A percentile compares a stretch with the other conserved stretches of the same genome.
phyloP scores from a whole-genome alignment of 2,888 invertebrate species.

The Ceratothoa steindachneri region DNA sequence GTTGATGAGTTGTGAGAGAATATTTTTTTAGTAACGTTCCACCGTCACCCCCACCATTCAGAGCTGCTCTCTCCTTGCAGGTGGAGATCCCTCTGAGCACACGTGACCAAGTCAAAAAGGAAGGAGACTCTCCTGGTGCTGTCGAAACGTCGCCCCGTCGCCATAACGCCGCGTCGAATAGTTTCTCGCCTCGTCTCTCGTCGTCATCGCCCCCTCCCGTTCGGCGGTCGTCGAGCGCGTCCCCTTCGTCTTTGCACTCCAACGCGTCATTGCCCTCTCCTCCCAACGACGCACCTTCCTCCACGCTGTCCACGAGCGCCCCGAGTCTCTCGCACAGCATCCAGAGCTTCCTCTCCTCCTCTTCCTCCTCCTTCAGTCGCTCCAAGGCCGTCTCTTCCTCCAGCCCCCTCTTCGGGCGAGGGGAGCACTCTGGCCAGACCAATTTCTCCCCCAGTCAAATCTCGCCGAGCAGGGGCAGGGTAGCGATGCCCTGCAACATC shows the following conservation, averaged over 20 bases:
- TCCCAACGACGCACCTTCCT: not conserved
- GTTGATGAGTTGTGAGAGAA: not conserved
- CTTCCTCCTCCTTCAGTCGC: not conserved
- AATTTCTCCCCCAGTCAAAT: not conserved
- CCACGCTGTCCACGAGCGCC: not conserved
- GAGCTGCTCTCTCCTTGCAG: not conserved
- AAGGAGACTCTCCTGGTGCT: not conserved
- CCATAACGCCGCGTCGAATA: not conserved
- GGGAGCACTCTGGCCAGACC: not conserved
- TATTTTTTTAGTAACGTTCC: not conserved
- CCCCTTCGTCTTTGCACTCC: not conserved
- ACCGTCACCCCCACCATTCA: too few relatives aligned
- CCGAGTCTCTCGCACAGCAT: not conserved
- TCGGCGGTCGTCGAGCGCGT: not conserved
- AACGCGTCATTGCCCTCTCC: not conserved
- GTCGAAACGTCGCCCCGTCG: not conserved
- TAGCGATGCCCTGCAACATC: conserved; percentile 4
- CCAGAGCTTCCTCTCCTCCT: not conserved
- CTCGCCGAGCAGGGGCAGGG: not conserved
- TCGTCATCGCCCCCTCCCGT: not conserved
- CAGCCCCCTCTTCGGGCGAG: not conserved
- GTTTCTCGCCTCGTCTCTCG: not conserved
- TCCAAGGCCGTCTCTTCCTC: not conserved
- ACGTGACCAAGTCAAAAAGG: not conserved
- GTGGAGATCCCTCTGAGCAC: not conserved